Base-by-base conservation (phyloP, 2,888 invertebrate genomes). In the Spodoptera littoralis region DNA sequence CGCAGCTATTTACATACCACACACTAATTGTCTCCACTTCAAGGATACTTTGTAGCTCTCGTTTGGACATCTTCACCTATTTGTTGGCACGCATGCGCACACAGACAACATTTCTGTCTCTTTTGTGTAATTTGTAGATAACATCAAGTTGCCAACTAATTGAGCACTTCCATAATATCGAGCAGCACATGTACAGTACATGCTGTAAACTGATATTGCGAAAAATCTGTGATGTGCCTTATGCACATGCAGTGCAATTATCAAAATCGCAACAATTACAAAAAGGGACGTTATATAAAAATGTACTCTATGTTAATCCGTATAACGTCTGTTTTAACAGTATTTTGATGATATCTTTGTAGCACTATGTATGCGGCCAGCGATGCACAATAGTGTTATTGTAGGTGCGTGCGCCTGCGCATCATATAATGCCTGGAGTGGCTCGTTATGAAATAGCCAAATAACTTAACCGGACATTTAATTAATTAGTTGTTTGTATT, bases 1-100 rank as follows among this genome's bases (percentile, higher is more conserved):
- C 52, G 47, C 61, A 59, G 59, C 59, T 44, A 60, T 36, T 47
- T 60, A 70, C 65, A 66, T 62, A 9, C 74, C 65, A 52, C 54
- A 48, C 45, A 73, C 67, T 36, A 66, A 70, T 59, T 69, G 70
- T 70, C 66, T 59, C 52, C 27, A 65, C 69, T 60, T 52, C 27
- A 62, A 65, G 65, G 53, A 60, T 65, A 53, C 61, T 70, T 68
- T 60, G 67, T 53, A 22, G 60, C 18, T 58, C n/a, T 52, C 22
- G 41, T 54, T 42, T 41, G 24, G 46, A 48, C 41, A 41, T 41
- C 11, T 57, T 41, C 11, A 51, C 41, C 36, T 52, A 43, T 68
- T 73, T 49, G 45, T 18, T 47, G 13, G 44, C n/a, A 36, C 27
- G 36, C 36, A 36, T 36, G 27, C 27, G 27, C 27, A 27, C 27